Evolutionary conservation across 1,140 invertebrate genomes (phyloP).

Genomic region (Drosophila rufa): DNA sequence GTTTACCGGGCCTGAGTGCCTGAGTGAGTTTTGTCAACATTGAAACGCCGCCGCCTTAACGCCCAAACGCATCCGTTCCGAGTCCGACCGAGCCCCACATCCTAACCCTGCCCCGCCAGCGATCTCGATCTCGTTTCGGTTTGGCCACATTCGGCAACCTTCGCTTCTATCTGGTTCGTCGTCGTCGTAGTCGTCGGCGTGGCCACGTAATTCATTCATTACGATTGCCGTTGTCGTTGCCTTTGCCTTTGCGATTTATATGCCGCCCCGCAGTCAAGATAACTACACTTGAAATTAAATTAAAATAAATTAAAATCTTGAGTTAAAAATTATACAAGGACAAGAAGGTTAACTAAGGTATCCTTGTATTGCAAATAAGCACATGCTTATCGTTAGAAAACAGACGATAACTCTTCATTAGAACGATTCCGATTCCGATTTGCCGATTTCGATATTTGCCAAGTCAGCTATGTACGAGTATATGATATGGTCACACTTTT

Average conservation of each 20-base stretch:
- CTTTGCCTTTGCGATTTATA: slow-evolving; percentile 76
- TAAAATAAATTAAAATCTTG: neutral
- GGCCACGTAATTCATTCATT: slow-evolving; percentile 78
- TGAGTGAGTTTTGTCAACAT: slow-evolving; percentile 81
- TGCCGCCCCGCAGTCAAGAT: slow-evolving; percentile 52
- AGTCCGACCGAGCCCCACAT: slow-evolving; percentile 18
- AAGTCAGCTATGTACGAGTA: no score
- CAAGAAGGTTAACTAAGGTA: no score
- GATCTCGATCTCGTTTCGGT: slow-evolving; percentile 70
- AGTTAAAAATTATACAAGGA: neutral
- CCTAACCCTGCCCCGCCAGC: slow-evolving; percentile 1
- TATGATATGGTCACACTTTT: no score
- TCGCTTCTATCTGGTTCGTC: slow-evolving; percentile 55
- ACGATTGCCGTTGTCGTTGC: slow-evolving; percentile 50
- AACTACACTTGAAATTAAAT: slow-evolving; percentile 2
- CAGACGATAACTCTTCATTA: no score
- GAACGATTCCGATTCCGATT: no score
- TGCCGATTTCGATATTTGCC: no score
- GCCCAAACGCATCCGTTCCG: slow-evolving; percentile 75
- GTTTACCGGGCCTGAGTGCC: slow-evolving; percentile 28
- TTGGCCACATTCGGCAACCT: slow-evolving; percentile 64
- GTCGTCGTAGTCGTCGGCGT: slow-evolving; percentile 37
- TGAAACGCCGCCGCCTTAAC: slow-evolving; percentile 72
- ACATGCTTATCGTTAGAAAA: no score
- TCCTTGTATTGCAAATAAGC: no score